Evolutionary conservation across 2,888 invertebrate genomes (phyloP).

Genomic region (Stenchaetothrips biformis): DNA sequence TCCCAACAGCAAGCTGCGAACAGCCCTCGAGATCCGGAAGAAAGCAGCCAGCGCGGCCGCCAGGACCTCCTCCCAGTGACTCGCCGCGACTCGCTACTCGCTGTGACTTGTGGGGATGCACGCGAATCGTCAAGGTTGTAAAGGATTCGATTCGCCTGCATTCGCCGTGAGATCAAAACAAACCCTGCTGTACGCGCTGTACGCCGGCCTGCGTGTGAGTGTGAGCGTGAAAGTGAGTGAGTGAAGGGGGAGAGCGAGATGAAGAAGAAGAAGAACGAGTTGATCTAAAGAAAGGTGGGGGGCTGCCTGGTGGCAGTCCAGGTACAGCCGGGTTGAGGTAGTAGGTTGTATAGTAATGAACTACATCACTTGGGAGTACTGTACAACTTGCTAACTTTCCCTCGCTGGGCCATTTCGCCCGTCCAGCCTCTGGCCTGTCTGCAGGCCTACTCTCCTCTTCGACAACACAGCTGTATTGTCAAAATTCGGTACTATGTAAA

Average conservation of each 20-base stretch:
- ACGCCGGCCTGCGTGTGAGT: not conserved
- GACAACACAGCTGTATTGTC: slow-evolving; percentile 4
- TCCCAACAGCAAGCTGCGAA: too few species aligned
- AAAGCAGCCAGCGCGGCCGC: not conserved
- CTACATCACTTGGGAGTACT: slow-evolving; percentile 85
- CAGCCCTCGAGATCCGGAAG: too few species aligned
- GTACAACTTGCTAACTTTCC: slow-evolving; percentile 98
- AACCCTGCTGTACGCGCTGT: not conserved
- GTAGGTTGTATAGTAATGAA: slow-evolving; percentile 98
- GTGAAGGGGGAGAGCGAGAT: not conserved
- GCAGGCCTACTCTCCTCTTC: not conserved
- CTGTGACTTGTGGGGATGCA: slow-evolving; percentile 1
- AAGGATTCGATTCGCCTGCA: slow-evolving; percentile 14
- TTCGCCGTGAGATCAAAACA: slow-evolving; percentile 7
- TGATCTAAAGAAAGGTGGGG: not conserved
- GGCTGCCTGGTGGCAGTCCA: not conserved
- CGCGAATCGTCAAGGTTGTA: not conserved
- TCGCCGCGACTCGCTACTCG: not conserved
- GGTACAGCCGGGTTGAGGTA: slow-evolving; percentile 72
- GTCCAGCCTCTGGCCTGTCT: not conserved
- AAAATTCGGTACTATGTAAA: not conserved
- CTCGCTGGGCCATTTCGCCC: slow-evolving; percentile 16
- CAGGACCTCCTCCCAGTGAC: not conserved
- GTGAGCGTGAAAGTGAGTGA: not conserved
- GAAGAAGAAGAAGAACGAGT: not conserved